Evolutionary conservation across 1,140 invertebrate species (phyloP).

Genomic region (Zaprionus nigranus): DNA sequence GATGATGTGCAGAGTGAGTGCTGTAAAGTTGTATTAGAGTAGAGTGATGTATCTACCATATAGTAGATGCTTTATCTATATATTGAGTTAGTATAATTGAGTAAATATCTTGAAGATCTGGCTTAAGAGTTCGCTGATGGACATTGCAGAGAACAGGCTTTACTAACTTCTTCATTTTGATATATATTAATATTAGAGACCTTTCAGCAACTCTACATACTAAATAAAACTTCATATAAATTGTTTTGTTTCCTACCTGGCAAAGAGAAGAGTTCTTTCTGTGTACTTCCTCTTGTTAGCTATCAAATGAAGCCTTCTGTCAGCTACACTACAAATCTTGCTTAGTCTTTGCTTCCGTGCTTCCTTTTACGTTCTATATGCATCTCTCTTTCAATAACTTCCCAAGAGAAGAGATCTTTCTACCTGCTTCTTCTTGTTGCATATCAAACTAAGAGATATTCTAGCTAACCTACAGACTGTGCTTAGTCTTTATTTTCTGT

Average conservation of each 20-base stretch:
- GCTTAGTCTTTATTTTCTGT: neutral
- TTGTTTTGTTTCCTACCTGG: no score
- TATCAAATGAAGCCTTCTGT: neutral
- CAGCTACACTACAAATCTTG: neutral
- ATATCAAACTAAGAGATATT: neutral
- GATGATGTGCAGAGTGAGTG: neutral
- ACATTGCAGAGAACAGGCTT: no score
- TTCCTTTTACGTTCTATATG: neutral
- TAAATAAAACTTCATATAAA: no score
- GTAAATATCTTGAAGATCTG: no score
- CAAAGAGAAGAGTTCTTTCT: no score
- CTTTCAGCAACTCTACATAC: no score
- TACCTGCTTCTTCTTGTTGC: no score
- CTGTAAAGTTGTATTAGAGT: no score
- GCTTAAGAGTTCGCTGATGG: no score
- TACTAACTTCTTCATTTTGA: no score
- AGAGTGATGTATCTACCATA: neutral
- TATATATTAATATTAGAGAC: no score
- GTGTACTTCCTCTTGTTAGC: neutral
- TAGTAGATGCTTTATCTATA: neutral
- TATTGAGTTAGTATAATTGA: neutral
- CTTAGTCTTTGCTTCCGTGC: neutral
- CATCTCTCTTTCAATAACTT: neutral
- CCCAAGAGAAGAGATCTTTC: neutral
- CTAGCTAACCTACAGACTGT: neutral